These are phyloP conservation scores for Melipona quadrifasciata DNA, from an alignment of 1,140 invertebrate genomes.

Conservation along the genomic window DNA sequence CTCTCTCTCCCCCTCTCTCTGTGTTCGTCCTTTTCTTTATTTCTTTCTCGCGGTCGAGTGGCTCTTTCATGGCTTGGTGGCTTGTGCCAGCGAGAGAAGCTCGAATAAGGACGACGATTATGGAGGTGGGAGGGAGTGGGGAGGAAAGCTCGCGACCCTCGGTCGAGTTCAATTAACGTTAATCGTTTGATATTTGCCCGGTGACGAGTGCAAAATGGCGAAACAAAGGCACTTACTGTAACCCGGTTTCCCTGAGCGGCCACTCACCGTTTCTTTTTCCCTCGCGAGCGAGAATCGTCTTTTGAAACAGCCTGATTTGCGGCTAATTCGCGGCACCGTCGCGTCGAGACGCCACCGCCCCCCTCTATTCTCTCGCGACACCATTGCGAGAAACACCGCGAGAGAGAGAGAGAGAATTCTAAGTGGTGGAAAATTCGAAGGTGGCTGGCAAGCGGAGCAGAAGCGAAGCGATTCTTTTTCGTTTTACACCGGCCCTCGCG, in stretches of 20 bases:
- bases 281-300: conserved; percentile 24
- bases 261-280: conserved; percentile 5
- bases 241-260: conserved; percentile 74
- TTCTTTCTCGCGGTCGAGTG: conserved; percentile 39
- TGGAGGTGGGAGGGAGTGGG: conserved; percentile 1
- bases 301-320: conserved; percentile 33
- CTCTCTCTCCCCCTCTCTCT: not conserved
- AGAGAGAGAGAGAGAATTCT: not conserved
- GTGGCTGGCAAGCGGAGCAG: not conserved
- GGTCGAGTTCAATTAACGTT: conserved; percentile 75
- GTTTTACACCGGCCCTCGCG: not conserved
- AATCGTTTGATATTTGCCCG: conserved; percentile 76
- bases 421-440: not conserved
- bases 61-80: conserved; percentile 26
- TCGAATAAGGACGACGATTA: conserved; percentile 35
- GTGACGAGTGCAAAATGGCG: conserved; percentile 74
- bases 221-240: conserved; percentile 76
- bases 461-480: not conserved
- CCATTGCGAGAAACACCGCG: not conserved
- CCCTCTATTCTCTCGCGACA: not conserved
- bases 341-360: not conserved
- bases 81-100: not conserved
- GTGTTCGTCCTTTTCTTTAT: not conserved
- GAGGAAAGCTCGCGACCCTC: conserved; percentile 26
- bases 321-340: not conserved